These are phyloP conservation scores for Cossypha heuglini DNA, from an alignment of 2,797 vertebrate species.

Conservation along the genomic window DNA sequence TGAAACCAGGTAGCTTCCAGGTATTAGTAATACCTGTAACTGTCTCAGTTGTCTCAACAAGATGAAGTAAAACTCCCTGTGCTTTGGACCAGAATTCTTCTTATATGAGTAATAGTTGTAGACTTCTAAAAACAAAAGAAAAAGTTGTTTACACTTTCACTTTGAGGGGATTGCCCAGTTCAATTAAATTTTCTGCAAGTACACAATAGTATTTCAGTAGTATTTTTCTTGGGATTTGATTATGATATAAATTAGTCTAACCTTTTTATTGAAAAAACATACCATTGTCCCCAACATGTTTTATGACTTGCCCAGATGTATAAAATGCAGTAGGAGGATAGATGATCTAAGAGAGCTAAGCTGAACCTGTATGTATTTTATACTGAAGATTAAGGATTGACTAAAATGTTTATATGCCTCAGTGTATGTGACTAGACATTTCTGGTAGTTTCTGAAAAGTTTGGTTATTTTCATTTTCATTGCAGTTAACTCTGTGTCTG, in stretches of 20 bases:
- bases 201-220: neutral
- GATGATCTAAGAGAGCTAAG: neutral
- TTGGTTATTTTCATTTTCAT: neutral
- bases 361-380: neutral
- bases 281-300: neutral
- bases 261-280: neutral
- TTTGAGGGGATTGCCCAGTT: neutral
- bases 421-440: neutral
- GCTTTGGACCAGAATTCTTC: neutral
- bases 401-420: neutral
- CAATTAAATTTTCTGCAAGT: neutral
- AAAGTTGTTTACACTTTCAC: neutral
- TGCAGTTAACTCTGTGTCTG: conserved; percentile 84
- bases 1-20: neutral
- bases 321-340: neutral
- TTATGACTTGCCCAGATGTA: neutral
- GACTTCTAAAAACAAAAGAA: neutral
- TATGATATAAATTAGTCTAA: neutral
- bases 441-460: neutral
- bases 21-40: neutral
- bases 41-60: neutral
- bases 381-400: neutral
- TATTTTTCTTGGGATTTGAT: neutral
- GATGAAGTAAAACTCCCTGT: neutral
- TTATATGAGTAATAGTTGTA: neutral